A percentile compares a stretch with the other conserved stretches of the same genome.
Conservation (phyloP, 2,888 invertebrate genomes). For the Invenusta paracnida region DNA sequence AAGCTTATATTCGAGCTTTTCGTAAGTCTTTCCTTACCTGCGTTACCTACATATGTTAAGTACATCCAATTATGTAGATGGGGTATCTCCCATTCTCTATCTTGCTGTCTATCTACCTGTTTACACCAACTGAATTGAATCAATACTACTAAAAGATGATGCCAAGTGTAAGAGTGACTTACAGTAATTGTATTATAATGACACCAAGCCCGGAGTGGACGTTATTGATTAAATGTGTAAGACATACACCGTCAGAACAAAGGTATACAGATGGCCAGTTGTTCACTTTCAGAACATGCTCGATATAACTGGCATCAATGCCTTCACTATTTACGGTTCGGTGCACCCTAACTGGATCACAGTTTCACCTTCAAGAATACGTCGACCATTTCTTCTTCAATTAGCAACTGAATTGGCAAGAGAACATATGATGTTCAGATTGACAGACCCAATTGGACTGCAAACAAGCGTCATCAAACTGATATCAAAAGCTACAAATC, state of each 20-base stretch:
- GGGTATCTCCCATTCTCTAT: too few relatives aligned
- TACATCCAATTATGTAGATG: too few relatives aligned
- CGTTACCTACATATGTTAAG: too few relatives aligned
- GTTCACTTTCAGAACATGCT: conserved; percentile 32
- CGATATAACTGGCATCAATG: conserved; percentile 32
- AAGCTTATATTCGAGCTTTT: too few relatives aligned
- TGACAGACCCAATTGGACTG: conserved; percentile 26
- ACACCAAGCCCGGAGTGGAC: conserved; percentile 30
- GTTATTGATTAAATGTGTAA: conserved; percentile 22
- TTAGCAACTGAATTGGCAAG: conserved; percentile 32
- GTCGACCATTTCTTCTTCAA: conserved; percentile 28
- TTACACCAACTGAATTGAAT: too few relatives aligned
- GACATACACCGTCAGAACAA: conserved; percentile 21
- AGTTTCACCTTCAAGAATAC: conserved; percentile 20
- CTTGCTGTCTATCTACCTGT: too few relatives aligned
- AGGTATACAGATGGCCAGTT: conserved; percentile 25
- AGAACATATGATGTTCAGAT: conserved; percentile 31
- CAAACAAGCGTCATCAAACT: conserved; percentile 31
- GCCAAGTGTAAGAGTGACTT: conserved; percentile 24
- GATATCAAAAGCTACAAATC: conserved; percentile 30
- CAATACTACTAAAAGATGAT: not conserved
- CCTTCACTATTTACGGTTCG: conserved; percentile 16
- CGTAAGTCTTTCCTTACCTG: too few relatives aligned
- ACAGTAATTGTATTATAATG: conserved; percentile 33
- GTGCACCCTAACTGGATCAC: conserved; percentile 33